Evolutionary conservation across 2,113 vertebrate species (phyloP), one percentile per base, ranked within the genome.

Genomic region (Sphaerodactylus townsendi): DNA sequence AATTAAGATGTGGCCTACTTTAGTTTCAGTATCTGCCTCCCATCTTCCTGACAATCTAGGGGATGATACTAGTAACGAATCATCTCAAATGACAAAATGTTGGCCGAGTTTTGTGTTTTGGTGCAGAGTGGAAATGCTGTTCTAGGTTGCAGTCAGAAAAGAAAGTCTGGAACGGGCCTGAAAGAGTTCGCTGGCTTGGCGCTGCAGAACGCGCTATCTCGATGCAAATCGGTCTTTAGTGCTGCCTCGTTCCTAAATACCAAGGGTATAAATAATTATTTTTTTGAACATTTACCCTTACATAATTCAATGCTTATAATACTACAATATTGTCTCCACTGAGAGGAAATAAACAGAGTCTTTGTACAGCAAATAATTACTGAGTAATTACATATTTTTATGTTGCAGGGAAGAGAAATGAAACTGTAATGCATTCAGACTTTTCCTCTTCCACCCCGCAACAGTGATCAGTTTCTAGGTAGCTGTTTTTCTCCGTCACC

Each of bases 291-390:
- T 71, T 41, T 81, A 86, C 89, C 84, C 77, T 28, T 1, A 76
- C 59, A 64, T 89, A 72, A 80, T 56, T 89, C 56, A 83, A 89
- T n/a, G 53, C 71, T n/a, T n/a, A 59, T 87, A 91, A 82, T 89
- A n/a, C n/a, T 92, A 86, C 74, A 44, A 73, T 77, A 44, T 1
- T 86, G 37, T 89, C 89, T 86, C 79, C 82, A 71, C 62, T 77
- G 87, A 79, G 68, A 84, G 91, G 92, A 84, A 59, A 88, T 46
- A 89, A 92, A 92, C 53, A 74, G 62, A 84, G 81, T 64, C 56
- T 92, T 92, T 69, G 81, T 87, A 21, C 89, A 69, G 78, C 21
- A 79, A 92, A 76, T 83, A 91, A 89, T 80, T 87, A 25, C 50
- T 88, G 59, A 92, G 75, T 11, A 53, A 14, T 72, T 88, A 19